Evolutionary conservation across 2,113 vertebrate genomes (phyloP).

Genomic region (Nerophis ophidion): DNA sequence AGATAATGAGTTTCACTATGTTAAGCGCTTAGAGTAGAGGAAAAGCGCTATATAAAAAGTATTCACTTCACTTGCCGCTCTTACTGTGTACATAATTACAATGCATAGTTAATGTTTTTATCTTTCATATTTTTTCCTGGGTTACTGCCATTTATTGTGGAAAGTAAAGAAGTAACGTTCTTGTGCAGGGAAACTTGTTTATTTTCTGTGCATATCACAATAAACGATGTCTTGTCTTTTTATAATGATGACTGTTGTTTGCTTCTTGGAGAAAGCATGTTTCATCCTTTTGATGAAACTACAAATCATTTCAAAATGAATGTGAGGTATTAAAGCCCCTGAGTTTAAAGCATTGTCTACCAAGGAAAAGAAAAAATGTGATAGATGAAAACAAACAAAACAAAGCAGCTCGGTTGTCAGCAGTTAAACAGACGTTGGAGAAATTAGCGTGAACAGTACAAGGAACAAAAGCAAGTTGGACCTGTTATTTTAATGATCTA

Average conservation of each 20-base stretch:
- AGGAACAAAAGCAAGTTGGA: conserved; percentile 16
- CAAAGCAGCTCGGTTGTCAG: conserved; percentile 29
- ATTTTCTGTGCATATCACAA: too few relatives aligned
- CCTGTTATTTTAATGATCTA: conserved; percentile 42
- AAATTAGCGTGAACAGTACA: conserved; percentile 23
- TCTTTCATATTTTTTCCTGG: too few relatives aligned
- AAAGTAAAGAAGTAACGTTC: too few relatives aligned
- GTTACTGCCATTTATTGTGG: too few relatives aligned
- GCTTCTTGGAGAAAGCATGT: not conserved
- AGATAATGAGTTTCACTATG: too few relatives aligned
- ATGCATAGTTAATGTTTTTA: too few relatives aligned
- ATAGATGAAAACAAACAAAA: conserved; percentile 21
- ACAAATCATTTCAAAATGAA: conserved; percentile 24
- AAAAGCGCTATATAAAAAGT: too few relatives aligned
- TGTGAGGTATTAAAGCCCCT: conserved; percentile 26
- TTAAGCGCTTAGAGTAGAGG: too few relatives aligned
- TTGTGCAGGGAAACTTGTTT: too few relatives aligned
- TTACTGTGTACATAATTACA: too few relatives aligned
- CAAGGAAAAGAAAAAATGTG: not conserved
- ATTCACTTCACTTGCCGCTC: too few relatives aligned
- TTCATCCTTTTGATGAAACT: conserved; percentile 33
- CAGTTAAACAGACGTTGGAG: conserved; percentile 21
- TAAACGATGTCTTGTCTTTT: not conserved
- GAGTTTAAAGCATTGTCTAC: conserved; percentile 27
- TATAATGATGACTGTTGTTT: not conserved